Evolutionary conservation across 1,140 invertebrate genomes (phyloP).

Genomic region (Chlorops oryzae): DNA sequence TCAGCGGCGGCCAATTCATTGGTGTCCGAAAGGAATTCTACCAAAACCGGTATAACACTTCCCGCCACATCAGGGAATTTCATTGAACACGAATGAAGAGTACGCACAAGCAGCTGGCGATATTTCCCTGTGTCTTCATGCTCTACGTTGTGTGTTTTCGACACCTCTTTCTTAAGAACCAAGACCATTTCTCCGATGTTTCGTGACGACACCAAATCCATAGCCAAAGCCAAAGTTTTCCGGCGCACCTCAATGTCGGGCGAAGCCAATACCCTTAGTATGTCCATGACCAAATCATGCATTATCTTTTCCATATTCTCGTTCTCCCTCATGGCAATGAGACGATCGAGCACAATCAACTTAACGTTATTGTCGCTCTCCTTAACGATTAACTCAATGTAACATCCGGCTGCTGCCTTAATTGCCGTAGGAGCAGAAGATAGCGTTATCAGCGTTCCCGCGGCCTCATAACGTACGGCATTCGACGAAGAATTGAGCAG

Average conservation of each 20-base stretch:
- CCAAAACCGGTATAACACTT: constrained; percentile 88
- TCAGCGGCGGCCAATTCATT: constrained; percentile 91
- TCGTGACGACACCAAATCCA: constrained; percentile 88
- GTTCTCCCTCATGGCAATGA: constrained; percentile 82
- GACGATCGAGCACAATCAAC: constrained; percentile 91
- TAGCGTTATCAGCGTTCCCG: constrained; percentile 98
- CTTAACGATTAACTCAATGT: constrained; percentile 97
- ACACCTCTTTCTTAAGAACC: constrained; percentile 89
- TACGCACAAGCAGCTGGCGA: constrained; percentile 89
- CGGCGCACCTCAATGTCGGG: constrained; percentile 91
- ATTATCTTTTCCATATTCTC: constrained; percentile 87
- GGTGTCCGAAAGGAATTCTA: constrained; percentile 93
- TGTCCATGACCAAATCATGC: constrained; percentile 98
- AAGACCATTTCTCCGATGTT: constrained; percentile 96
- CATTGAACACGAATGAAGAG: constrained; percentile 90
- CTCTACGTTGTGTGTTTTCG: constrained; percentile 86
- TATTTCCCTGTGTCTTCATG: constrained; percentile 96
- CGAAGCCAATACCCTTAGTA: constrained; percentile 85
- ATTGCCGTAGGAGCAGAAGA: constrained; percentile 95
- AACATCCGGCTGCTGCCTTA: constrained; percentile 94
- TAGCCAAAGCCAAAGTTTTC: constrained; percentile 79
- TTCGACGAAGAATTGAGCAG: constrained; percentile 92
- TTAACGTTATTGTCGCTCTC: constrained; percentile 99
- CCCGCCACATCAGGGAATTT: constrained; percentile 96
- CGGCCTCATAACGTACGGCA: constrained; percentile 97